phyloP scores from a whole-genome alignment of 2,113 vertebrate genomes.

The Austrofundulus limnaeus region DNA sequence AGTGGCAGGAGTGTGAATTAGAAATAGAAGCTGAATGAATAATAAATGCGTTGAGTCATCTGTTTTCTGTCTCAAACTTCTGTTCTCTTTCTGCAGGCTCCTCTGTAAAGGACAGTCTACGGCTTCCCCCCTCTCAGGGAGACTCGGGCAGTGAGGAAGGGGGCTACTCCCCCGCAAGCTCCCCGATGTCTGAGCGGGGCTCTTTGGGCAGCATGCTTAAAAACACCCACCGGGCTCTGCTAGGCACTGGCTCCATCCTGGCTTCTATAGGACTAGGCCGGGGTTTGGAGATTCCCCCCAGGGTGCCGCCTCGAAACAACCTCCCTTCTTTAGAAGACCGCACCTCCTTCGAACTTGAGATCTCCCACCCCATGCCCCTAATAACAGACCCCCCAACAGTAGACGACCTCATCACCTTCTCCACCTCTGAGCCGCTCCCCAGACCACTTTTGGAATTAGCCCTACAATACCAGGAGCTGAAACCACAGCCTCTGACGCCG shows the following conservation, averaged over 20 bases:
- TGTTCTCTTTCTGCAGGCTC: slow-evolving; percentile 55
- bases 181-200: slow-evolving; percentile 60
- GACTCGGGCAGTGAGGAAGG: slow-evolving; percentile 65
- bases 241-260: slow-evolving; percentile 80
- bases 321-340: slow-evolving; percentile 55
- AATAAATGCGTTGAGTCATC: slow-evolving; percentile 29
- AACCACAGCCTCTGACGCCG: slow-evolving; percentile 69
- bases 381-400: slow-evolving; percentile 65
- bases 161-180: slow-evolving; percentile 53
- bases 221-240: slow-evolving; percentile 80
- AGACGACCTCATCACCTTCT: slow-evolving; percentile 74
- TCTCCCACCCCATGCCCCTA: slow-evolving; percentile 37
- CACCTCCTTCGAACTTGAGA: slow-evolving; percentile 52
- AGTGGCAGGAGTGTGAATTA: slow-evolving; percentile 44
- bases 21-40: slow-evolving; percentile 47
- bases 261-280: slow-evolving; percentile 84
- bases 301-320: slow-evolving; percentile 70
- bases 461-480: slow-evolving; percentile 64
- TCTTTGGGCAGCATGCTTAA: slow-evolving; percentile 63
- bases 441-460: slow-evolving; percentile 56
- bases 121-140: slow-evolving; percentile 68
- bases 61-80: slow-evolving; percentile 13
- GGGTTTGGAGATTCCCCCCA: slow-evolving; percentile 65
- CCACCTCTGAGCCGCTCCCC: slow-evolving; percentile 44
- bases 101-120: slow-evolving; percentile 64